phyloP scores from a whole-genome alignment of 2,113 vertebrate species.

The Danionella cerebrum region DNA sequence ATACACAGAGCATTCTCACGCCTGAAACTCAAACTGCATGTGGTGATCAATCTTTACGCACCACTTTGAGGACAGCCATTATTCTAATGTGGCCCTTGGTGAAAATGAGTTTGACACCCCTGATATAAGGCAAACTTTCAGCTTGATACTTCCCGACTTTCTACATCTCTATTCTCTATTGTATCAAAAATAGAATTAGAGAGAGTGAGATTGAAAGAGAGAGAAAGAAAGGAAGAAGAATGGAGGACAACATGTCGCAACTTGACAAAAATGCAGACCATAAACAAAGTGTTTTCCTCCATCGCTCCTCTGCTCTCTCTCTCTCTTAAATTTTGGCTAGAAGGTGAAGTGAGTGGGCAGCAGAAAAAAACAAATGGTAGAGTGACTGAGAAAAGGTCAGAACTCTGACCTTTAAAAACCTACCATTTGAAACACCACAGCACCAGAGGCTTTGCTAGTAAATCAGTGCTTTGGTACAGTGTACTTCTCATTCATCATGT shows the following conservation, averaged over 20 bases:
- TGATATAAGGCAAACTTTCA: no score
- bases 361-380: neutral
- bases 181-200: neutral
- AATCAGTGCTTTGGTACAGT: neutral
- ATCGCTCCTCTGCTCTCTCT: no score
- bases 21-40: no score
- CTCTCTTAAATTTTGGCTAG: neutral
- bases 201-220: conserved; percentile 34
- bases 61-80: no score
- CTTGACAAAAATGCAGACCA: conserved; percentile 67
- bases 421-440: neutral
- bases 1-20: no score
- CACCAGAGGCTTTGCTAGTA: neutral
- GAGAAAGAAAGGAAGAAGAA: conserved; percentile 9
- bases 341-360: conserved; percentile 15
- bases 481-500: conserved; percentile 1
- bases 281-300: conserved; percentile 49
- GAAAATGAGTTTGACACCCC: no score
- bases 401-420: conserved; percentile 4
- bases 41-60: no score
- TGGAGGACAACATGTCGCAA: conserved; percentile 62
- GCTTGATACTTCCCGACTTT: no score
- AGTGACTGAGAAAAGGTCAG: neutral
- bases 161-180: no score
- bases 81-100: no score